Percentiles rank a stretch among this genome's conserved stretches.
phyloP scores from a whole-genome alignment of 2,888 invertebrate genomes.

The Bhutanitis thaidina region DNA sequence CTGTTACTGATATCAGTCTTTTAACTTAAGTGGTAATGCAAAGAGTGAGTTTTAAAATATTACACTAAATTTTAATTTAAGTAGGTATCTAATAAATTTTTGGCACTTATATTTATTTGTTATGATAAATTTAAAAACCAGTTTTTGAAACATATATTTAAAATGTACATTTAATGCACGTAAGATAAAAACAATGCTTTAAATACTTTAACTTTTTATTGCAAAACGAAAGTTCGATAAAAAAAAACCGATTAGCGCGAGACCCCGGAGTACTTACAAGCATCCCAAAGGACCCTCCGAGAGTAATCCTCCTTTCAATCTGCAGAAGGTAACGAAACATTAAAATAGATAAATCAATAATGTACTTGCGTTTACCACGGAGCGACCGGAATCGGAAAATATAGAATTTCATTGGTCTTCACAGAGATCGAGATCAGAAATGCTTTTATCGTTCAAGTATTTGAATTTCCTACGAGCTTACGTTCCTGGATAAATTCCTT shows the following conservation, averaged over 20 bases:
- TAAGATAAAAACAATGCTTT: background rate
- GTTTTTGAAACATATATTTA: too few species aligned
- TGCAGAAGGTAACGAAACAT: conserved; percentile 19
- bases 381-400: conserved; percentile 32
- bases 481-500: conserved; percentile 55
- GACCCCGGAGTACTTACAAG: conserved; percentile 17
- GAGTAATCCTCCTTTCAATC: conserved; percentile 19
- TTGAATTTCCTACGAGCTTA: conserved; percentile 57
- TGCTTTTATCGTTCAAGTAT: conserved; percentile 59
- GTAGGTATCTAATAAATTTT: too few species aligned
- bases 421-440: conserved; percentile 42
- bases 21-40: too few species aligned
- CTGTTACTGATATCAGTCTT: too few species aligned
- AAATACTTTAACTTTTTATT: background rate
- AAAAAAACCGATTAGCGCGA: conserved; percentile 17
- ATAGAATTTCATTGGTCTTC: conserved; percentile 51
- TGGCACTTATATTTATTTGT: too few species aligned
- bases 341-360: conserved; percentile 21
- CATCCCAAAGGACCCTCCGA: conserved; percentile 13
- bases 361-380: background rate
- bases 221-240: conserved; percentile 17
- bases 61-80: too few species aligned
- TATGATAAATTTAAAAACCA: too few species aligned
- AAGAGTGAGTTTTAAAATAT: too few species aligned
- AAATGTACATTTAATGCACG: background rate